A percentile compares a stretch with the other conserved stretches of the same genome.
Evolutionary conservation across 2,113 vertebrate genomes (phyloP).

Genomic region (Syngnathus scovelli): DNA sequence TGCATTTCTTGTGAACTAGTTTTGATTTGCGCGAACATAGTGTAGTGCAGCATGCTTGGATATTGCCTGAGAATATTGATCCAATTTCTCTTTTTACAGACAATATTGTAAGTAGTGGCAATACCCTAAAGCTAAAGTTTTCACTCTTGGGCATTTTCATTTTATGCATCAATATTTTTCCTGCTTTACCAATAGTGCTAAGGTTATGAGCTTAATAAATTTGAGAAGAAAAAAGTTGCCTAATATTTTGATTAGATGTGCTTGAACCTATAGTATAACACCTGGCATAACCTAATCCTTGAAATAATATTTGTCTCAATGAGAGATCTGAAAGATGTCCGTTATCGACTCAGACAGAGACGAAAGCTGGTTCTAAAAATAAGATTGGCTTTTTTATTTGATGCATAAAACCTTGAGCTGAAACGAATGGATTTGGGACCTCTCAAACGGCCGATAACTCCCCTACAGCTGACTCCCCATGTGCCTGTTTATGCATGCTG

Average conservation of each 20-base stretch:
- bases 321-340: conserved; percentile 54
- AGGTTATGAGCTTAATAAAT: background rate
- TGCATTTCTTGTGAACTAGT: conserved; percentile 32
- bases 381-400: conserved; percentile 68
- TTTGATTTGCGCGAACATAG: conserved; percentile 36
- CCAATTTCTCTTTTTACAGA: conserved; percentile 12
- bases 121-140: conserved; percentile 4
- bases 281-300: conserved; percentile 17
- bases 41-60: conserved; percentile 16
- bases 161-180: background rate
- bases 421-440: conserved; percentile 70
- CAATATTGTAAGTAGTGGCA: conserved; percentile 9
- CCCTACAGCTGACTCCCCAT: conserved; percentile 54
- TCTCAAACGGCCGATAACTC: conserved; percentile 55
- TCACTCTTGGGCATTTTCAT: conserved; percentile 6
- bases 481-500: conserved; percentile 87
- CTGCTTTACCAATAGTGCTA: background rate
- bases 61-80: conserved; percentile 25
- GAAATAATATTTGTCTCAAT: conserved; percentile 50
- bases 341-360: conserved; percentile 61
- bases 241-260: conserved; percentile 10
- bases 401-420: conserved; percentile 71
- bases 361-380: conserved; percentile 63
- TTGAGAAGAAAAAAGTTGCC: background rate
- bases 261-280: conserved; percentile 10